Conservation (phyloP, 2,888 invertebrate genomes). For the Abrostola tripartita region DNA sequence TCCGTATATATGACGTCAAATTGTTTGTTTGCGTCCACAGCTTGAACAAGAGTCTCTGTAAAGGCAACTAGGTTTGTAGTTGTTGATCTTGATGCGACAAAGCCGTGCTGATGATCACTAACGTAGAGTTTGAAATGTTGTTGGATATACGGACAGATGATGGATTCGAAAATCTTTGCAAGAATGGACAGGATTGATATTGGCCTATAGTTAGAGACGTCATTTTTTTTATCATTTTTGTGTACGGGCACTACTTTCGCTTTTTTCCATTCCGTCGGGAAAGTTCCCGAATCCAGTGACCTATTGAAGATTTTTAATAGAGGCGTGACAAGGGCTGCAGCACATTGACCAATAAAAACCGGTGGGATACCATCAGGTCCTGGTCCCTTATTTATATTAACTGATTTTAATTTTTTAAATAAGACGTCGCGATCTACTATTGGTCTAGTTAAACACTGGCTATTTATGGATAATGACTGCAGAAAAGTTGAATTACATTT, state of each 20-base stretch:
- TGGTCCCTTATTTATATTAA: background rate
- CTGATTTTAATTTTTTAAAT: background rate
- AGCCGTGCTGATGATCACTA: background rate
- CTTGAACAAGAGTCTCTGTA: background rate
- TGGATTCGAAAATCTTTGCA: conserved; percentile 11
- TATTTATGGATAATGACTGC: background rate
- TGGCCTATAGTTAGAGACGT: conserved; percentile 7
- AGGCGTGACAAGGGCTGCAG: background rate
- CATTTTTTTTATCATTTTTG: background rate
- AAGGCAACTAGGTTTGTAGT: conserved; percentile 1
- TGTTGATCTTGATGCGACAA: background rate
- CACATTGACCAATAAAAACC: background rate
- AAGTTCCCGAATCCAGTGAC: background rate
- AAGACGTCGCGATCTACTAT: background rate
- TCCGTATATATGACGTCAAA: conserved; percentile 8
- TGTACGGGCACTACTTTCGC: background rate
- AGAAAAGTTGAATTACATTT: background rate
- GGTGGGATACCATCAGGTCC: conserved; percentile 5
- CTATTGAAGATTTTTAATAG: background rate
- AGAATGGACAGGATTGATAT: conserved; percentile 8
- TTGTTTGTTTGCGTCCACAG: conserved; percentile 1
- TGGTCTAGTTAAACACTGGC: background rate
- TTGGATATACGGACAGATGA: conserved; percentile 5
- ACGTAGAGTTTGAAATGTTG: background rate
- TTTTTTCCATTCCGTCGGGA: conserved; percentile 1